Percentiles rank a stretch among this genome's conserved stretches.
Evolutionary conservation across 2,113 vertebrate species (phyloP).

Genomic region (Benthochromis sp.): DNA sequence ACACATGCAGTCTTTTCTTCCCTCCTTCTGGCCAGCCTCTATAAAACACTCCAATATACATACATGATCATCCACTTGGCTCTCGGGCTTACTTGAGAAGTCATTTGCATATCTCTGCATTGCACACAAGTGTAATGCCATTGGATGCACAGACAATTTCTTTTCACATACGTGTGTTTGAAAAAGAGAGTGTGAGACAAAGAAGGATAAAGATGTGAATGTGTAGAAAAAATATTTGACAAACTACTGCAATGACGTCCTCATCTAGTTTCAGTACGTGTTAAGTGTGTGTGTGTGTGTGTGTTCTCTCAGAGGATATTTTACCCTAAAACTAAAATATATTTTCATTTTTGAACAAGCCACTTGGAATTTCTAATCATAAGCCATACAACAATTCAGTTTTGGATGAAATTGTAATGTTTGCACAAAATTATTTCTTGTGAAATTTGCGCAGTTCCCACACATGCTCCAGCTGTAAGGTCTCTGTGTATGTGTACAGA

Average conservation of each 20-base stretch:
- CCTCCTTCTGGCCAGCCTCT: neutral
- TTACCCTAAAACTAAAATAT: neutral
- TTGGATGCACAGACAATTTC: neutral
- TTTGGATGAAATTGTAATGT: neutral
- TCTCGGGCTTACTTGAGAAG: constrained; percentile 14
- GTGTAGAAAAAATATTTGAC: neutral
- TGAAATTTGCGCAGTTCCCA: neutral
- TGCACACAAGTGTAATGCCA: constrained; percentile 36
- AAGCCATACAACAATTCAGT: neutral
- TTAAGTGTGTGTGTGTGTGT: neutral
- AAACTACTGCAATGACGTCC: neutral
- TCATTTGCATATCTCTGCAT: constrained; percentile 62
- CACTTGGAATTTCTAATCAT: neutral
- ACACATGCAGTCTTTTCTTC: neutral
- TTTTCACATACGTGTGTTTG: neutral
- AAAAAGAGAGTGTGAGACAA: neutral
- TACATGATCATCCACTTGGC: neutral
- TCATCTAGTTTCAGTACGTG: neutral
- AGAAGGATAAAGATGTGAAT: neutral
- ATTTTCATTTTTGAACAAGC: neutral
- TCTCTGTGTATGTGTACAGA: neutral
- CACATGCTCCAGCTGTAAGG: neutral
- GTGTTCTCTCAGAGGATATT: neutral
- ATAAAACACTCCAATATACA: neutral
- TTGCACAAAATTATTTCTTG: neutral